A percentile compares a stretch with the other conserved stretches of the same genome.
These are phyloP conservation scores for Ceryle rudis DNA, from an alignment of 2,797 vertebrate species.

Conservation along the genomic window DNA sequence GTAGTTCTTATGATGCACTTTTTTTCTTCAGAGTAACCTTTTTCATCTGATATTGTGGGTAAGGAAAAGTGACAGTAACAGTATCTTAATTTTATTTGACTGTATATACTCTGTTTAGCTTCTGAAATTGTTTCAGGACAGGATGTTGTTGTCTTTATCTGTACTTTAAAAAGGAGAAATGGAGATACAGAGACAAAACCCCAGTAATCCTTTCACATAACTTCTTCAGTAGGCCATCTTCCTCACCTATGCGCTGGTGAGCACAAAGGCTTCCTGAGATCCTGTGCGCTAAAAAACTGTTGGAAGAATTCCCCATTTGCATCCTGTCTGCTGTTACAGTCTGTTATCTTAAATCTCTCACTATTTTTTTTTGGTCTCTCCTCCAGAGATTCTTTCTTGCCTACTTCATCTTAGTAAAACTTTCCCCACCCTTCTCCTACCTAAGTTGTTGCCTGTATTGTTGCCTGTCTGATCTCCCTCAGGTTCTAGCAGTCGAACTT, in stretches of 20 bases:
- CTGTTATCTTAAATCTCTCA: slow-evolving; percentile 17
- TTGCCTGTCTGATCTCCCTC: background rate
- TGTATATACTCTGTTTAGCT: background rate
- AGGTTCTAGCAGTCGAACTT: background rate
- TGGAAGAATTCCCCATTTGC: background rate
- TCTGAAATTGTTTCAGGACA: background rate
- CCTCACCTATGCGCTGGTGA: background rate
- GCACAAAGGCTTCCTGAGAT: background rate
- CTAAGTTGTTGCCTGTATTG: background rate
- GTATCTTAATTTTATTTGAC: background rate
- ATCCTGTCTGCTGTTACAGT: background rate
- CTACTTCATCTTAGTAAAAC: background rate
- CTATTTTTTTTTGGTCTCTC: background rate
- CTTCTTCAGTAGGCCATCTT: background rate
- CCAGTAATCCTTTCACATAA: background rate
- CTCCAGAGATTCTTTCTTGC: slow-evolving; percentile 26
- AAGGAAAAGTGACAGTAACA: background rate
- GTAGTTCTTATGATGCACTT: background rate
- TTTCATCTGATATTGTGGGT: background rate
- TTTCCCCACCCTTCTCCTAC: background rate
- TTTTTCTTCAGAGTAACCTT: background rate
- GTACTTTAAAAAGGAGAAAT: background rate
- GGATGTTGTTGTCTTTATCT: background rate
- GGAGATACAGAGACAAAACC: background rate
- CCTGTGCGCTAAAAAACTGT: background rate